A percentile compares a stretch with the other conserved stretches of the same genome.
Evolutionary conservation across 2,113 vertebrate genomes (phyloP).

Genomic region (Burhinus oedicnemus): DNA sequence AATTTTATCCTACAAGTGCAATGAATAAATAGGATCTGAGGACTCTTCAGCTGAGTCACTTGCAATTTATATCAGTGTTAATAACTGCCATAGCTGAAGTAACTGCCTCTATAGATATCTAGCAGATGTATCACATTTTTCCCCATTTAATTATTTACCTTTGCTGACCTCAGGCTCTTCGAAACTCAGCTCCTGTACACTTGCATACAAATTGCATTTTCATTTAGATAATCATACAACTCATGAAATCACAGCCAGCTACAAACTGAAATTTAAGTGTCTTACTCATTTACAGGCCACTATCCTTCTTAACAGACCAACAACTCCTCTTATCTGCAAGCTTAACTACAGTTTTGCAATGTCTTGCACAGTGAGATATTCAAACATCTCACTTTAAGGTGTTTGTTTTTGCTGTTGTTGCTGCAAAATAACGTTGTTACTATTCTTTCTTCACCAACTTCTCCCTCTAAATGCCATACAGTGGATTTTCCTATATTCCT

Average conservation of each 20-base stretch:
- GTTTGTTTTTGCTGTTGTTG: neutral
- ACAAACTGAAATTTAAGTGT: slow-evolving; percentile 14
- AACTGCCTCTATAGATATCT: neutral
- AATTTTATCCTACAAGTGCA: neutral
- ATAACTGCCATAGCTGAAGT: neutral
- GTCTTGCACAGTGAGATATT: neutral
- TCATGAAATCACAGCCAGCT: neutral
- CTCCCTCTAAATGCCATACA: neutral
- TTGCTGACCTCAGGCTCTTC: neutral
- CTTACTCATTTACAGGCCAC: neutral
- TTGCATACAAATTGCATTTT: neutral
- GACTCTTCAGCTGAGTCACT: neutral
- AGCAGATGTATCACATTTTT: neutral
- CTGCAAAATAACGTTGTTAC: neutral
- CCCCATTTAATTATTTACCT: slow-evolving; percentile 6
- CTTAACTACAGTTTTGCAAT: neutral
- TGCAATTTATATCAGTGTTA: neutral
- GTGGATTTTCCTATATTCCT: slow-evolving; percentile 15
- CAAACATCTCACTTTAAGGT: neutral
- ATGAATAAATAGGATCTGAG: neutral
- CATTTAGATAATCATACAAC: neutral
- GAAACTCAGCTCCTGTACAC: neutral
- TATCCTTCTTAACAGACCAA: neutral
- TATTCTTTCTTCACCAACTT: slow-evolving; percentile 33
- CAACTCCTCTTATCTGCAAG: neutral